phyloP scores from a whole-genome alignment of 64 coral and sea anemone species.

The Montipora foliosa region DNA sequence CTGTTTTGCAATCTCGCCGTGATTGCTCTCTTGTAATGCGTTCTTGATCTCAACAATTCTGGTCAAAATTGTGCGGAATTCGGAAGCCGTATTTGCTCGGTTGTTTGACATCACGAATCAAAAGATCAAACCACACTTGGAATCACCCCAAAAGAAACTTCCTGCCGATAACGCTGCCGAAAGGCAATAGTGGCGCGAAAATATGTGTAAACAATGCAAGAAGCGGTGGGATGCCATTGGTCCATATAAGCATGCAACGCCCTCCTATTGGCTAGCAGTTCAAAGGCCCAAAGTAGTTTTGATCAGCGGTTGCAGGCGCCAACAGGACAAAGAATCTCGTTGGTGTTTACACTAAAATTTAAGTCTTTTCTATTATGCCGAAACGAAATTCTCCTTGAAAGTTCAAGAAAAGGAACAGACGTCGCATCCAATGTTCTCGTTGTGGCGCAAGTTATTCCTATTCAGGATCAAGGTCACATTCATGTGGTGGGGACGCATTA shows the following conservation, averaged over 20 bases:
- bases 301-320: not conserved
- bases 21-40: not conserved
- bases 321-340: not conserved
- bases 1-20: not conserved
- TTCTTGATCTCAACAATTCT: not conserved
- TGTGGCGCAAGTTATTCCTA: not conserved
- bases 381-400: constrained; percentile 1
- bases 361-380: not conserved
- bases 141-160: too few species aligned
- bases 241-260: not conserved
- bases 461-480: constrained; percentile 1
- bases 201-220: too few species aligned
- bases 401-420: not conserved
- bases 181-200: too few species aligned
- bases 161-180: too few species aligned
- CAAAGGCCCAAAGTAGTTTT: not conserved
- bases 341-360: not conserved
- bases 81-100: not conserved
- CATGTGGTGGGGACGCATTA: not conserved
- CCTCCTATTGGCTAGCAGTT: not conserved
- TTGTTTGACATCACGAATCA: not conserved
- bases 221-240: not conserved
- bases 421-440: not conserved
- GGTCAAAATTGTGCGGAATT: not conserved
- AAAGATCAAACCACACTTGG: not conserved